Conservation (phyloP, 2,113 vertebrate genomes). For the Argyrosomus japonicus region DNA sequence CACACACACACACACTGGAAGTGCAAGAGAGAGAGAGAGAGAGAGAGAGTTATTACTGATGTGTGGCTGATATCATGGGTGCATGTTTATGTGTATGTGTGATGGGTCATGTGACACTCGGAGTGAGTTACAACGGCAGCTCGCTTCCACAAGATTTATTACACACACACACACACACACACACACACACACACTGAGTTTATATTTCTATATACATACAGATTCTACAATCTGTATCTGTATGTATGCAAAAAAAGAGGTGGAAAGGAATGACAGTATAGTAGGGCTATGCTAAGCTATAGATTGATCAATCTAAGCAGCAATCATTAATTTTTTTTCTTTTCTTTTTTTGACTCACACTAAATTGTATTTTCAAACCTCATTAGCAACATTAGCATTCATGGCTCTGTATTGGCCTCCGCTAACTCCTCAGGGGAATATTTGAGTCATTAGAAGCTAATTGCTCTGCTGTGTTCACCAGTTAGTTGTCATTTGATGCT, state of each 20-base stretch:
- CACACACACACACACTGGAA: neutral
- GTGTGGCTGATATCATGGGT: neutral
- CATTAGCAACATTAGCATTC: neutral
- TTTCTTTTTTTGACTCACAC: no score
- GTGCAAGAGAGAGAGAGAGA: neutral
- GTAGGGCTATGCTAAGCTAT: neutral
- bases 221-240: no score
- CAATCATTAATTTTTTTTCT: neutral
- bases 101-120: conserved; percentile 16
- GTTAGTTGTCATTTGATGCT: neutral
- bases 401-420: neutral
- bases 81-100: conserved; percentile 13
- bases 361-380: neutral
- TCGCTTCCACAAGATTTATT: conserved; percentile 51
- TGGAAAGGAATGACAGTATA: neutral
- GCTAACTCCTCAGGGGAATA: neutral
- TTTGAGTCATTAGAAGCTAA: neutral
- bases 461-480: neutral
- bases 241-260: no score
- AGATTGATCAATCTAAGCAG: neutral
- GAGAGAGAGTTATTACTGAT: conserved; percentile 11
- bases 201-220: neutral
- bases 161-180: conserved; percentile 6
- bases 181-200: neutral
- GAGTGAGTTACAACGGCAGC: conserved; percentile 48